A percentile compares a stretch with the other conserved stretches of the same genome.
These are phyloP conservation scores for Parnassius glacialis DNA, from an alignment of 2,888 invertebrate species.

Conservation along the genomic window DNA sequence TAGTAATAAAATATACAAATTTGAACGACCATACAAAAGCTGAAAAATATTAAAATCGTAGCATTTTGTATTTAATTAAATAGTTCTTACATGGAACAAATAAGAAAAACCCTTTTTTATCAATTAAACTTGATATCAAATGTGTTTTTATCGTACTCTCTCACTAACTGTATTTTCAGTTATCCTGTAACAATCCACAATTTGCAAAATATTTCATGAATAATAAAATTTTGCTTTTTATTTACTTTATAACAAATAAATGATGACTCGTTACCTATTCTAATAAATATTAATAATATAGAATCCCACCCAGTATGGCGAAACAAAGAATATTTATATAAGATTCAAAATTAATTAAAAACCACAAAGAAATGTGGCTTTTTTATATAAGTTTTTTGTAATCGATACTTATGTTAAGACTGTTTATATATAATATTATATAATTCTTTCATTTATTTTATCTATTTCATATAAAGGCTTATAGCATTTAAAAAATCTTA, in stretches of 20 bases:
- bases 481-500: conserved; percentile 1
- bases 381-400: neutral
- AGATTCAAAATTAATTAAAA: neutral
- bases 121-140: no score
- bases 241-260: neutral
- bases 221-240: no score
- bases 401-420: neutral
- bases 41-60: no score
- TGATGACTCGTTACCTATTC: neutral
- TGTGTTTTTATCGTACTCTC: no score
- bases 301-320: conserved; percentile 25
- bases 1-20: no score
- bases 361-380: conserved; percentile 1
- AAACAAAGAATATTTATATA: conserved; percentile 26
- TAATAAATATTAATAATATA: neutral
- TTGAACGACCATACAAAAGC: no score
- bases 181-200: no score
- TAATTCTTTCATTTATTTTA: neutral
- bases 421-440: conserved; percentile 3
- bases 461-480: neutral
- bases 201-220: no score
- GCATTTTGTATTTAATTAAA: no score
- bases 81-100: no score
- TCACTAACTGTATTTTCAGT: no score
- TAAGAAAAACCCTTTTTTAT: no score